These are phyloP conservation scores for Empidonax traillii DNA, from an alignment of 2,113 vertebrate species.

Conservation along the genomic window DNA sequence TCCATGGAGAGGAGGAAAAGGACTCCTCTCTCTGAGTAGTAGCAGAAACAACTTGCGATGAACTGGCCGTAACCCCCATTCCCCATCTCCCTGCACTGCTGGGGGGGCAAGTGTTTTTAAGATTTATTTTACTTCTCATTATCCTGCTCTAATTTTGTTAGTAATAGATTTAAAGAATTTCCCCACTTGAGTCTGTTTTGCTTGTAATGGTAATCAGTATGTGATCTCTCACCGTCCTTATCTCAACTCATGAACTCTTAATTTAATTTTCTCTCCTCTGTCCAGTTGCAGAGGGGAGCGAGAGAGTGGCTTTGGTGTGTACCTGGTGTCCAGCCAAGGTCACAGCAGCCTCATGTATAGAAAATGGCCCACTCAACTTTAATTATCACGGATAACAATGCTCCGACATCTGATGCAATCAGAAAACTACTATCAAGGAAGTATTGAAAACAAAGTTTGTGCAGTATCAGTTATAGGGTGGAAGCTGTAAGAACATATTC, in stretches of 20 bases:
- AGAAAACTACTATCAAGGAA: background rate
- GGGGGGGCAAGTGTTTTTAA: background rate
- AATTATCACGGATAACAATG: rapidly evolving
- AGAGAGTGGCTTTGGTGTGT: background rate
- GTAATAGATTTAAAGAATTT: background rate
- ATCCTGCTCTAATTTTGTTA: background rate
- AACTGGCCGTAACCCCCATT: background rate
- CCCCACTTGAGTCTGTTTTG: background rate
- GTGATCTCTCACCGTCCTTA: background rate
- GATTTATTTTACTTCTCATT: background rate
- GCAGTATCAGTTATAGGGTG: background rate
- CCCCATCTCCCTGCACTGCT: background rate
- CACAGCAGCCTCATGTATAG: background rate
- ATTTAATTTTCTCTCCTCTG: background rate
- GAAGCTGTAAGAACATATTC: background rate
- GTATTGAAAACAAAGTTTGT: background rate
- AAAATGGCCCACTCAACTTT: background rate
- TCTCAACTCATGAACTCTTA: background rate
- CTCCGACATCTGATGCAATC: background rate
- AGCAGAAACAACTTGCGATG: background rate
- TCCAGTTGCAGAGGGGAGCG: background rate
- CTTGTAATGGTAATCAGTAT: background rate
- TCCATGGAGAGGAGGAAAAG: background rate
- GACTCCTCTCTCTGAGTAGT: background rate
- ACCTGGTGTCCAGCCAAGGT: background rate